A percentile compares a stretch with the other conserved stretches of the same genome.
Conservation (phyloP, 1,140 invertebrate genomes). For the Ganaspis sp. region DNA sequence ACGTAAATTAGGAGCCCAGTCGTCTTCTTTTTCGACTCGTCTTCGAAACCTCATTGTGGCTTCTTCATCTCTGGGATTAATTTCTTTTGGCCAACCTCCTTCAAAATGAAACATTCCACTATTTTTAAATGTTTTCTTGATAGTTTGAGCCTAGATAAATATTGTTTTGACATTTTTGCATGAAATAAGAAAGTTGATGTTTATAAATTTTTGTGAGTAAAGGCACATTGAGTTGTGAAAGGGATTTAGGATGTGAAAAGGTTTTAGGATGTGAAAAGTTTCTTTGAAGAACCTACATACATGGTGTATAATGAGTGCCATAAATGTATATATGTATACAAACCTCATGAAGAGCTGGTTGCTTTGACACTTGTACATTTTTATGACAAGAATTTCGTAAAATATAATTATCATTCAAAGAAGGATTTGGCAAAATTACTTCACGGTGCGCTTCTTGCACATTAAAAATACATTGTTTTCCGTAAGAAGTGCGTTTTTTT, state of each 20-base stretch:
- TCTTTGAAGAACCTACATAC: too few species aligned
- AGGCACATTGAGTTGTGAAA: too few species aligned
- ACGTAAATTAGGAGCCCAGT: constrained; percentile 88
- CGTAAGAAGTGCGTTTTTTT: constrained; percentile 83
- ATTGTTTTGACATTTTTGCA: constrained; percentile 27
- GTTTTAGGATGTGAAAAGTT: too few species aligned
- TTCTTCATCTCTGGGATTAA: constrained; percentile 92
- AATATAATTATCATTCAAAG: constrained; percentile 82
- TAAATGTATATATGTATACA: constrained; percentile 1
- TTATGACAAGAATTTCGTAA: constrained; percentile 80
- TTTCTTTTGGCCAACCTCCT: constrained; percentile 97
- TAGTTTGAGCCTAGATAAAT: constrained; percentile 79
- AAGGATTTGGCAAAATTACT: constrained; percentile 82
- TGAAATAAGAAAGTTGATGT: not conserved
- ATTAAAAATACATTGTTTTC: constrained; percentile 84
- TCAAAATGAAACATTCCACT: constrained; percentile 93
- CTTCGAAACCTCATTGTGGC: constrained; percentile 89
- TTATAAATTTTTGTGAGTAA: too few species aligned
- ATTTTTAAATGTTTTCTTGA: constrained; percentile 83
- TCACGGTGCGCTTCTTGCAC: constrained; percentile 84
- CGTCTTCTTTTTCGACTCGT: constrained; percentile 96
- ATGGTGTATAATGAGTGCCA: too few species aligned
- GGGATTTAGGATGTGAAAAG: too few species aligned
- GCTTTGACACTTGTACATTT: constrained; percentile 78
- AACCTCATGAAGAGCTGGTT: constrained; percentile 82